Evolutionary conservation across 2,113 vertebrate genomes (phyloP).

Genomic region (Oxygymnocypris stewartii): DNA sequence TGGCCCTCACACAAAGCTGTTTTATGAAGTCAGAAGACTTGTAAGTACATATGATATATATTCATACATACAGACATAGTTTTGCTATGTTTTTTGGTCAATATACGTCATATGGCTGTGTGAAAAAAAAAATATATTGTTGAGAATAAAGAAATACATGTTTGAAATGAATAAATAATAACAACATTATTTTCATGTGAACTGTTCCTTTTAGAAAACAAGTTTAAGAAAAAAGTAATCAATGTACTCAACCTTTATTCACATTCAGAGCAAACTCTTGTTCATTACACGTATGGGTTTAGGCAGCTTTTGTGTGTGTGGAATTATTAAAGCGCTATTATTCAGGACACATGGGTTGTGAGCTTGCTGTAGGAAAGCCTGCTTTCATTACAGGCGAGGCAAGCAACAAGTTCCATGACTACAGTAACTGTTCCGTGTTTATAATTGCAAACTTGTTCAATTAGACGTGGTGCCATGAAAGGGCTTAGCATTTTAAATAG

Average conservation of each 20-base stretch:
- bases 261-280: not conserved
- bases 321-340: not conserved
- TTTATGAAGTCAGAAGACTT: not conserved
- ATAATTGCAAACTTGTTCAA: not conserved
- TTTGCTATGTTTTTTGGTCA: not conserved
- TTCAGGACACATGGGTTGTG: not conserved
- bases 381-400: not conserved
- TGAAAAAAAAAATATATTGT: not conserved
- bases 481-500: not conserved
- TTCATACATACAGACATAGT: too few species aligned
- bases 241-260: not conserved
- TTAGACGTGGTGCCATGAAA: not conserved
- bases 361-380: not conserved
- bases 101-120: not conserved
- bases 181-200: not conserved
- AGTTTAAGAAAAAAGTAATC: not conserved
- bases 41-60: too few species aligned
- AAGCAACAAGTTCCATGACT: constrained; percentile 14
- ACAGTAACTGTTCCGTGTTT: not conserved
- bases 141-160: not conserved
- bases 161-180: not conserved
- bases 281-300: not conserved
- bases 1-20: not conserved
- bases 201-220: not conserved
- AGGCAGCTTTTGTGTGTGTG: not conserved